A percentile compares a stretch with the other conserved stretches of the same genome.
phyloP scores from a whole-genome alignment of 2,113 vertebrate genomes.

The Oncorhynchus nerka region DNA sequence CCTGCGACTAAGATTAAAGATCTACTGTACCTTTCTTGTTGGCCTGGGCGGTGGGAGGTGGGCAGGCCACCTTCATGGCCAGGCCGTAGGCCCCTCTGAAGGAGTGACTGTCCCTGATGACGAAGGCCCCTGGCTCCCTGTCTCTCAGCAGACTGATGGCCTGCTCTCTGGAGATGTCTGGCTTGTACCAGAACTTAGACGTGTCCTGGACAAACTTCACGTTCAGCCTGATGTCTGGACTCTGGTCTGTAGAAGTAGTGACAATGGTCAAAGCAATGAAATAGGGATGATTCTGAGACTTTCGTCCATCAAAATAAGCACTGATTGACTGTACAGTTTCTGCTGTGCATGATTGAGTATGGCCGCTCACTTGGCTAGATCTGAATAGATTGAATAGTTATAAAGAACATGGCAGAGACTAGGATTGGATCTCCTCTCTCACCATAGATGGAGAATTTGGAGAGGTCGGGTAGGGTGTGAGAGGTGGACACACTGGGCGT shows the following conservation, averaged over 20 bases:
- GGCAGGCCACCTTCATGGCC: conserved; percentile 96
- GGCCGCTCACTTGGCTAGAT: too few species aligned
- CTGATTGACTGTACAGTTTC: neutral
- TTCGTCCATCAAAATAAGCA: neutral
- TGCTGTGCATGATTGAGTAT: too few species aligned
- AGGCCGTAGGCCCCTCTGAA: conserved; percentile 95
- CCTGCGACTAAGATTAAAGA: too few species aligned
- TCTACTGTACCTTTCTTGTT: conserved; percentile 87
- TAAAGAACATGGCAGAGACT: neutral
- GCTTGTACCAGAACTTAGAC: conserved; percentile 98
- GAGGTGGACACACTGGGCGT: conserved; percentile 75
- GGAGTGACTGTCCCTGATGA: conserved; percentile 96
- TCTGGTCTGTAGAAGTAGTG: conserved; percentile 76
- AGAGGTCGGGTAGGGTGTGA: conserved; percentile 82
- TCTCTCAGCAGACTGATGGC: conserved; percentile 91
- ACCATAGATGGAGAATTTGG: conserved; percentile 92
- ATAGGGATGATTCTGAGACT: neutral
- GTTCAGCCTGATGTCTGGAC: conserved; percentile 90
- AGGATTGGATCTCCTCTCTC: conserved; percentile 16
- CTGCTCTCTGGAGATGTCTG: conserved; percentile 95
- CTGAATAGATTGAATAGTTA: too few species aligned
- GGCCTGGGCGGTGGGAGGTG: conserved; percentile 88
- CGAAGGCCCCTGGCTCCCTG: conserved; percentile 90
- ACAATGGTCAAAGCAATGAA: neutral
- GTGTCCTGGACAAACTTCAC: conserved; percentile 99